Evolutionary conservation across 1,140 invertebrate genomes (phyloP), one percentile per base, ranked within the genome.

Genomic region (Pollicipes pollicipes): DNA sequence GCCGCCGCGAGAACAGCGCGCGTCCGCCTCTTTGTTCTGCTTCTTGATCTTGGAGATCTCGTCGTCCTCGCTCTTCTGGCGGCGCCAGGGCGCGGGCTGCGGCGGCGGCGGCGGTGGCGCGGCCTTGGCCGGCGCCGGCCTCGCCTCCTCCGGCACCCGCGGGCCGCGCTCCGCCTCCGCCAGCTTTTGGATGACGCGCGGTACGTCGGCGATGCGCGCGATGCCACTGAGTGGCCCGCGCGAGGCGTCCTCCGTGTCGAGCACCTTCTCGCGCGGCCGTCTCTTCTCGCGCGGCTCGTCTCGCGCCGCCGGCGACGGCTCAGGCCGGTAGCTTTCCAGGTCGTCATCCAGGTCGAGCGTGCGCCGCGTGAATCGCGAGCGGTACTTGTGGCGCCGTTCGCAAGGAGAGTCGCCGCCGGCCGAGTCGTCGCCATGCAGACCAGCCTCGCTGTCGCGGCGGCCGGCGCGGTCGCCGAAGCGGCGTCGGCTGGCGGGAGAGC

Each of bases 21-120:
- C 17, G 45, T 58, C 45, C 45, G 45, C 45, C 45, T 58, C 79
- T 81, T 94, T 93, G 76, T 93, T 93, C 79, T 90, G 88, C 77
- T 90, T 88, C 80, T 95, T 95, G 74, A 93, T 90, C 76, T 88
- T 87, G 16, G 89, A 83, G 73, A 94, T 91, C 79, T 95, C 92
- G 78, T 95, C 91, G 76, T 94, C 91, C 80, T 92, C 90, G 77
- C 88, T 90, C 27, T 88, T 82, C 80, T 92, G 89, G 72, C 89
- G 83, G 58, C 84, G 82, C 45, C 75, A 75, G 3, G 75, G 70
- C 35, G 75, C 35, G 69, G 73, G 76, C 17, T n/a, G 72, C 73
- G 30, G 58, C 70, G 8, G 72, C 69, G 24, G 45, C 81, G 79
- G 73, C 85, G 84, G n/a, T n/a, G 76, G 82, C 76, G 75, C 81